Base-by-base conservation (phyloP, 2,888 invertebrate species). In the Boloria selene region DNA sequence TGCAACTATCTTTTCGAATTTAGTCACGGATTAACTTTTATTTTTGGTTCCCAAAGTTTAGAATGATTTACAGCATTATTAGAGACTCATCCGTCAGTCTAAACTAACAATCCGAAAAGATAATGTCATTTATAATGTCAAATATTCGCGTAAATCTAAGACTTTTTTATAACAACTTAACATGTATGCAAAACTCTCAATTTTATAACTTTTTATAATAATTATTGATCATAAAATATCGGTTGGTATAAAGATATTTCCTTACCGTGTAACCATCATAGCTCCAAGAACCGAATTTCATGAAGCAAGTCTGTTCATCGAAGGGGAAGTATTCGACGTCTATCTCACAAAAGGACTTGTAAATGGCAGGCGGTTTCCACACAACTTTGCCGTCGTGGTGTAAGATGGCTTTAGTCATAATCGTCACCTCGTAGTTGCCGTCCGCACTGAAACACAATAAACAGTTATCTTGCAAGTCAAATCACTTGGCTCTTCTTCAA, bases 291-390 rank as follows among this genome's bases (percentile, higher is more conserved):
- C 97, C 97, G 79, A 98, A 98, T 93, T 98, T 98, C 97, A 98
- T 97, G 88, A 97, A 96, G 88, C 98, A 98, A 51, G 97, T 97
- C 88, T 98, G 98, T 86, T 97, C 96, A 85, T 98, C 98, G 88
- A 98, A 98, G 60, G 98, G 98, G 88, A 98, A 98, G 88, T 97
- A 98, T 88, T 97, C 97, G 79, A 98, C 98, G 89, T 98, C 97
- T 79, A 98, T 98, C 93, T 98, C 97, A 83, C 98, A 98, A 89
- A 97, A 98, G 77, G 98, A 98, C 93, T 99, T 99, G 94, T 98
- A 99, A 90, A 99, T 98, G 82, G 98, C 99, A 17, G 99, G 99
- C 49, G 99, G 99, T 86, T 98, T 98, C 98, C 98, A 98, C 59
- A 96, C 95, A 72, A 99, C 98, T 87, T 96, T 97, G 26, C 98